phyloP scores from a whole-genome alignment of 2,797 vertebrate genomes.

The Percopsis omiscomaycus region DNA sequence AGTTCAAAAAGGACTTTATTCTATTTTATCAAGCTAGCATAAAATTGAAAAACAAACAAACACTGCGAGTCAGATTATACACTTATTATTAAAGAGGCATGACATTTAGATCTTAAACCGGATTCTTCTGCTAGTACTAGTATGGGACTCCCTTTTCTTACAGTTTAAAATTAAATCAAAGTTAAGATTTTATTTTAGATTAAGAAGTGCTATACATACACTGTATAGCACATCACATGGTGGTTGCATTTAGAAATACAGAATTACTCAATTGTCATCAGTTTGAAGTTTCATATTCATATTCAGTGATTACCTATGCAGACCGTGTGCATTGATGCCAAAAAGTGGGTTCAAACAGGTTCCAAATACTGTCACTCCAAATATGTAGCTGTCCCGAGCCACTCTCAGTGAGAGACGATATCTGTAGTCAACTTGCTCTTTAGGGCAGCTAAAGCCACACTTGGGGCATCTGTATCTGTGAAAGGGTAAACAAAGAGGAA shows the following conservation, averaged over 20 bases:
- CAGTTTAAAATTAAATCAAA: too few species aligned
- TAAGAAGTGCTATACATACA: too few species aligned
- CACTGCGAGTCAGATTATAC: neutral
- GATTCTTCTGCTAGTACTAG: too few species aligned
- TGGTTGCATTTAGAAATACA: too few species aligned
- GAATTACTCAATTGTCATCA: too few species aligned
- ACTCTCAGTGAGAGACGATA: conserved; percentile 86
- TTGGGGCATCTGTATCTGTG: conserved; percentile 82
- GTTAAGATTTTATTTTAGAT: too few species aligned
- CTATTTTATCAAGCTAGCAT: too few species aligned
- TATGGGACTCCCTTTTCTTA: too few species aligned
- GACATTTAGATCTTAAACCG: too few species aligned
- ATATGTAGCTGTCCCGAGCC: conserved; percentile 74
- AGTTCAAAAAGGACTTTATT: too few species aligned
- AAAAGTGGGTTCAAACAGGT: conserved; percentile 87
- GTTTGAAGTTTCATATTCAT: neutral
- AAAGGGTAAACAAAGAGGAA: neutral
- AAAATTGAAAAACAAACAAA: neutral
- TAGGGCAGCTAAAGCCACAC: conserved; percentile 79
- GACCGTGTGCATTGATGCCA: conserved; percentile 81
- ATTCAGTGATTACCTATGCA: conserved; percentile 81
- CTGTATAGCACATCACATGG: too few species aligned
- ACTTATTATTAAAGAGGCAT: too few species aligned
- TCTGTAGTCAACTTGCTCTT: conserved; percentile 77
- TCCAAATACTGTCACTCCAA: conserved; percentile 89